Evolutionary conservation across 2,113 vertebrate species (phyloP).

Genomic region (Paradisaea rubra): DNA sequence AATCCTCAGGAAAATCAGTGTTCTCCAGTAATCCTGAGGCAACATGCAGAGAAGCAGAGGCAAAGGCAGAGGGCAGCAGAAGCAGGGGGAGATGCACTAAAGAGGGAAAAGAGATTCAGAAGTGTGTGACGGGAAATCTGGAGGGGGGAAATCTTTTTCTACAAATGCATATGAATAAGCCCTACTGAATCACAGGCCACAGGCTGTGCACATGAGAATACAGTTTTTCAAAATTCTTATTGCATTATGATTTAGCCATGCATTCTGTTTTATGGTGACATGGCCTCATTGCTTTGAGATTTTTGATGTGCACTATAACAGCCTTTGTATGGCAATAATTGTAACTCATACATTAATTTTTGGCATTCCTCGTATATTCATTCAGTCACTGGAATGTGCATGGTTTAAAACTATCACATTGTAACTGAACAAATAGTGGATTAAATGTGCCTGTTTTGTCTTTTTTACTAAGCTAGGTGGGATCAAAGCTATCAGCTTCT

Average conservation of each 20-base stretch:
- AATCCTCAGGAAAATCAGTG: neutral
- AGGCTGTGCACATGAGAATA: neutral
- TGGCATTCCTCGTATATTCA: constrained; percentile 10
- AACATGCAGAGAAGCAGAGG: neutral
- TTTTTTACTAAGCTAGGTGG: constrained; percentile 47
- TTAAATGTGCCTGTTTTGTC: constrained; percentile 51
- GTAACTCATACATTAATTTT: constrained; percentile 14
- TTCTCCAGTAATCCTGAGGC: neutral
- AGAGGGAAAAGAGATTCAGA: neutral
- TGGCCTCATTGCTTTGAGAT: constrained; percentile 18
- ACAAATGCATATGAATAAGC: neutral
- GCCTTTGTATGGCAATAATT: constrained; percentile 28
- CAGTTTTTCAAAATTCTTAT: neutral
- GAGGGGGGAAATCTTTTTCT: neutral
- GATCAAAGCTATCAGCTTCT: constrained; percentile 49
- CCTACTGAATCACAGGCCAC: neutral
- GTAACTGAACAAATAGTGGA: constrained; percentile 39
- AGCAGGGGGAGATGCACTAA: neutral
- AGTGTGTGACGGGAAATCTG: neutral
- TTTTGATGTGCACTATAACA: neutral
- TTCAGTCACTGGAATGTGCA: constrained; percentile 29
- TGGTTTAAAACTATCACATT: constrained; percentile 20
- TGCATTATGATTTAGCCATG: neutral
- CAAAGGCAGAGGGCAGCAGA: constrained; percentile 50
- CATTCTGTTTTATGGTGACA: neutral